Base-by-base conservation (phyloP, 2,797 vertebrate species). In the Argya squamiceps region DNA sequence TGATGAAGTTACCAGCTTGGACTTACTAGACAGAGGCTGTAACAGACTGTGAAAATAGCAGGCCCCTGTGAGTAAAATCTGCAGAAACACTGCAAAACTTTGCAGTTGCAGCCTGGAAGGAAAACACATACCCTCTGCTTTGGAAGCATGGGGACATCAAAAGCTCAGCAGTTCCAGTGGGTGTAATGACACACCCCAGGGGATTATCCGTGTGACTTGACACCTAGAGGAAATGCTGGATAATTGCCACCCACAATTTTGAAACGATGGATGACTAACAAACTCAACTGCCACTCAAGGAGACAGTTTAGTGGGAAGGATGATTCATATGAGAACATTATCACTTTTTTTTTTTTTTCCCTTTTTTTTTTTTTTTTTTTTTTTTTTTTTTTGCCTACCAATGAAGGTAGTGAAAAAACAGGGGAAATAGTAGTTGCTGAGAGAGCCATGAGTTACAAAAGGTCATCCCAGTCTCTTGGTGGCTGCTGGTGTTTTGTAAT, bases 241-340 rank as follows among this genome's bases (percentile, higher is more conserved):
- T 97, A 97, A 98, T 96, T 98, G 93, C 96, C 95, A 89, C 97
- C 97, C 96, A 97, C 97, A 81, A 82, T 88, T 97, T 94, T 95
- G 89, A 85, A 96, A 96, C 24, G 70, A 93, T 65, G 32, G 84
- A 94, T 97, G 96, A 97, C 93, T 97, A 97, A 97, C 73, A 97
- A 92, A 94, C 77, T 95, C 46, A 89, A 70, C 87, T 97, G 97
- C 93, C 97, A 98, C 91, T 97, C 93, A 96, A 86, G 6, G 64
- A 97, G 96, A 95, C 92, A 97, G 90, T 85, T 97, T 92, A 86
- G 96, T 94, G 92, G 96, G 96, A 95, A 96, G 96, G 69, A 96
- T 97, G 96, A 88, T 96, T 96, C 96, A 97, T 71, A 68, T 17
- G 39, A 87, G 94, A 96, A 89, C 87, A 95, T 82, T 78, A 68